Conservation (phyloP, 2,113 vertebrate genomes). For the Globicephala melas region DNA sequence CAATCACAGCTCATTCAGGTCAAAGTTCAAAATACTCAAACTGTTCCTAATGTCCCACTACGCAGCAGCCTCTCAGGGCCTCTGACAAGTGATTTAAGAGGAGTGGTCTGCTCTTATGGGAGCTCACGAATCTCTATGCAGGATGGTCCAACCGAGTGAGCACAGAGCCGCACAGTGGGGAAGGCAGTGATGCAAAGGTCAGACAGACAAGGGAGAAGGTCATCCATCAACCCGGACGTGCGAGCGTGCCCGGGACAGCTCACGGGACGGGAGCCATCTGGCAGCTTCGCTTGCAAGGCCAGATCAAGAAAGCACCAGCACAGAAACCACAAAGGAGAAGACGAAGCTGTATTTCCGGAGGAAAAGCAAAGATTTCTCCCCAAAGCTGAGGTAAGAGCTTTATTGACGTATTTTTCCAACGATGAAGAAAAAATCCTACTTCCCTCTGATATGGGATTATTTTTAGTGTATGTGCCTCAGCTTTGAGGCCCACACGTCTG, state of each 20-base stretch:
- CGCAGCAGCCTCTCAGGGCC: not conserved
- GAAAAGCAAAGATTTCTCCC: conserved; percentile 40
- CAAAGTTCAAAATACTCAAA: conserved; percentile 66
- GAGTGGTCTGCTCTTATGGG: not conserved
- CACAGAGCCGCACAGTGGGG: not conserved
- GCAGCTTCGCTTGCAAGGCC: conserved; percentile 9
- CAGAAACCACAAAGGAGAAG: conserved; percentile 65
- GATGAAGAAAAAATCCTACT: conserved; percentile 58
- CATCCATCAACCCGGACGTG: not conserved
- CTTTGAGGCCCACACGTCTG: not conserved
- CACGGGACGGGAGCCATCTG: conserved; percentile 39
- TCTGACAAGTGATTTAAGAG: conserved; percentile 55
- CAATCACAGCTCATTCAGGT: not conserved
- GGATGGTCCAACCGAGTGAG: not conserved
- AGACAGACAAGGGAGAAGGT: not conserved
- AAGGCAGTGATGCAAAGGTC: conserved; percentile 33
- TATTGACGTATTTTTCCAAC: not conserved
- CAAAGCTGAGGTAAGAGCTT: conserved; percentile 58
- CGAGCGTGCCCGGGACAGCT: not conserved
- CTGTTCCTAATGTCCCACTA: conserved; percentile 29
- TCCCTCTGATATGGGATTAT: conserved; percentile 51
- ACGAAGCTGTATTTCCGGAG: conserved; percentile 49
- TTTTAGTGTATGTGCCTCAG: conserved; percentile 53
- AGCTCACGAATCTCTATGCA: not conserved
- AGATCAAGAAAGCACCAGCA: conserved; percentile 16